phyloP scores from a whole-genome alignment of 2,113 vertebrate genomes.

The Phylloscopus trochilus region DNA sequence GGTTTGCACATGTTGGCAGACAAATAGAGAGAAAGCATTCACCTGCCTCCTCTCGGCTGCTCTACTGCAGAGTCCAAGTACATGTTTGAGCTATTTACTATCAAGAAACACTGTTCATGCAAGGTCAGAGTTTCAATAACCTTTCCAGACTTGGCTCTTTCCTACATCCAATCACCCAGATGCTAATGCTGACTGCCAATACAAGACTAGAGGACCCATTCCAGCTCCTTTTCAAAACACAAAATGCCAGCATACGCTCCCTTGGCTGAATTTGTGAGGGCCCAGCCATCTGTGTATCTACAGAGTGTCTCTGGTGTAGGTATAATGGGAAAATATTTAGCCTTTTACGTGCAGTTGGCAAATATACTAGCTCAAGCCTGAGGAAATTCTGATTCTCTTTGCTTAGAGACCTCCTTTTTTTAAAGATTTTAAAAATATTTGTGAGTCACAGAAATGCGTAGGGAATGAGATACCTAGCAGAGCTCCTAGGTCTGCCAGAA shows the following conservation, averaged over 20 bases:
- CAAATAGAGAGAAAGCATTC: neutral
- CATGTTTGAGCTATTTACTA: neutral
- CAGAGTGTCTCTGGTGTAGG: neutral
- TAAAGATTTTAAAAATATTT: neutral
- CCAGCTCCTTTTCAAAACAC: slow-evolving; percentile 2
- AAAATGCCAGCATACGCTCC: neutral
- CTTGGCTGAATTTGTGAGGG: neutral
- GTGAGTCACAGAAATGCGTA: neutral
- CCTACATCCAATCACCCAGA: neutral
- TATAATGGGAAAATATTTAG: neutral
- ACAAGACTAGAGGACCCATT: neutral
- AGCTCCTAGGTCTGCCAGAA: neutral
- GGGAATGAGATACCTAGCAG: neutral
- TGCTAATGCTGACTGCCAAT: neutral
- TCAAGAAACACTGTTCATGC: neutral
- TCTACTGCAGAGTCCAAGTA: neutral
- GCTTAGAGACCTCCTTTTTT: neutral
- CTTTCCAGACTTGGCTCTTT: neutral
- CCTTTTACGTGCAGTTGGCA: neutral
- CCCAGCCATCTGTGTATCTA: neutral
- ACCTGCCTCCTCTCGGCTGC: neutral
- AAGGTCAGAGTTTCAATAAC: neutral
- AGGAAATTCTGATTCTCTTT: neutral
- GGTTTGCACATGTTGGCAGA: neutral
- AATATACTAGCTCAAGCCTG: neutral